These are phyloP conservation scores for Dromius quadrimaculatus DNA, from an alignment of 2,888 invertebrate genomes.

Conservation along the genomic window DNA sequence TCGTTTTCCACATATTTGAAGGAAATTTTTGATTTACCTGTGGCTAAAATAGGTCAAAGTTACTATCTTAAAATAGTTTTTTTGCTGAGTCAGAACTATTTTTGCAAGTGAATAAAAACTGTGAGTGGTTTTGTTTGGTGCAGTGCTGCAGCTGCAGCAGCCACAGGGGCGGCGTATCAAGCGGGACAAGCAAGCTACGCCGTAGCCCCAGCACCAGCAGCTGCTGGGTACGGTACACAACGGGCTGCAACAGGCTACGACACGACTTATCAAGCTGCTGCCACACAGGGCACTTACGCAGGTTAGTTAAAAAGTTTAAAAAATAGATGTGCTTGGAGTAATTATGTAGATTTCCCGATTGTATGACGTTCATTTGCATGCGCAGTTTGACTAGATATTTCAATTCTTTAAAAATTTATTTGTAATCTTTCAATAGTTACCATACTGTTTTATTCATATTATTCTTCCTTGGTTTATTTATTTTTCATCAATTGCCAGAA, in stretches of 20 bases:
- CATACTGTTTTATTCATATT: no score
- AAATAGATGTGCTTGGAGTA: conserved; percentile 7
- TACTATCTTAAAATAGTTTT: conserved; percentile 31
- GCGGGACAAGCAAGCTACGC: conserved; percentile 88
- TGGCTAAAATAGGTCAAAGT: background rate
- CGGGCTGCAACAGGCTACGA: conserved; percentile 85
- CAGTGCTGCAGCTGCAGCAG: conserved; percentile 73
- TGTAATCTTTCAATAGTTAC: no score
- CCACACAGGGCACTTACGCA: conserved; percentile 79
- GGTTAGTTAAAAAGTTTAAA: conserved; percentile 60
- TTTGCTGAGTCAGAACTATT: conserved; percentile 26
- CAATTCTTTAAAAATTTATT: no score
- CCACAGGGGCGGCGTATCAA: conserved; percentile 85
- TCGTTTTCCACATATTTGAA: background rate
- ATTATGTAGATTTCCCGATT: conserved; percentile 42
- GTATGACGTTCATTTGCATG: conserved; percentile 14
- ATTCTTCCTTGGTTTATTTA: no score
- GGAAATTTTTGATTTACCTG: background rate
- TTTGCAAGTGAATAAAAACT: background rate
- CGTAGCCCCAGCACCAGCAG: conserved; percentile 84
- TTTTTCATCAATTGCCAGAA: no score
- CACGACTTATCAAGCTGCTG: conserved; percentile 85
- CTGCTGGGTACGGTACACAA: conserved; percentile 86
- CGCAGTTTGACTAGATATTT: background rate
- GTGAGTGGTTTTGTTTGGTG: conserved; percentile 15